Conservation (phyloP, 2,888 invertebrate genomes). For the Trichacis sp. region DNA sequence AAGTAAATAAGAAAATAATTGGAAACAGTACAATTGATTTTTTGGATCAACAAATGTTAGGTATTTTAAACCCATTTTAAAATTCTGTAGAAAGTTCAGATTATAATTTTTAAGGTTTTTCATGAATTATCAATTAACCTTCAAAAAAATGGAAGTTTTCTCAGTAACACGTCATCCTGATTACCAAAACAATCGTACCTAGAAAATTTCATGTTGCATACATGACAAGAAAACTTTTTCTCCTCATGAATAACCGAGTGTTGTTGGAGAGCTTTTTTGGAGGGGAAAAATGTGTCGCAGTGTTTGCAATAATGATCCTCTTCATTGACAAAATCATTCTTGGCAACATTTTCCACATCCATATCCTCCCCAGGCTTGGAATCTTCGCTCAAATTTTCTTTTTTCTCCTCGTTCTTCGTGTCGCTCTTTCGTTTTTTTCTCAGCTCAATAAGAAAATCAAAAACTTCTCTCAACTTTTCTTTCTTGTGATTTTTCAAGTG, state of each 20-base stretch:
- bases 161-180: too few relatives aligned
- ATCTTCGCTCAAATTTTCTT: slow-evolving; percentile 15
- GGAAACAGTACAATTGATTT: too few relatives aligned
- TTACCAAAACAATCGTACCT: too few relatives aligned
- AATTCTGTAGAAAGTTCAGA: too few relatives aligned
- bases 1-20: too few relatives aligned
- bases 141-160: too few relatives aligned
- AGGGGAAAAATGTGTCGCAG: too few relatives aligned
- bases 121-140: too few relatives aligned
- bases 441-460: slow-evolving; percentile 56
- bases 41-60: too few relatives aligned
- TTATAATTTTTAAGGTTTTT: too few relatives aligned
- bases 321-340: slow-evolving; percentile 33
- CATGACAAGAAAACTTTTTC: slow-evolving; percentile 50
- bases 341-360: slow-evolving; percentile 19
- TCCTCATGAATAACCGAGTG: slow-evolving; percentile 44
- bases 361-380: slow-evolving; percentile 11
- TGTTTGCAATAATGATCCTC: slow-evolving; percentile 45
- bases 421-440: slow-evolving; percentile 52
- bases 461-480: slow-evolving; percentile 57
- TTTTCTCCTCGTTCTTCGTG: slow-evolving; percentile 24
- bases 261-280: too few relatives aligned
- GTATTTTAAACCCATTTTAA: too few relatives aligned
- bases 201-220: slow-evolving; percentile 55
- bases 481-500: slow-evolving; percentile 59